Percentiles rank a stretch among this genome's conserved stretches.
These are phyloP conservation scores for Troides oblongomaculatus DNA, from an alignment of 2,888 invertebrate species.

Conservation along the genomic window DNA sequence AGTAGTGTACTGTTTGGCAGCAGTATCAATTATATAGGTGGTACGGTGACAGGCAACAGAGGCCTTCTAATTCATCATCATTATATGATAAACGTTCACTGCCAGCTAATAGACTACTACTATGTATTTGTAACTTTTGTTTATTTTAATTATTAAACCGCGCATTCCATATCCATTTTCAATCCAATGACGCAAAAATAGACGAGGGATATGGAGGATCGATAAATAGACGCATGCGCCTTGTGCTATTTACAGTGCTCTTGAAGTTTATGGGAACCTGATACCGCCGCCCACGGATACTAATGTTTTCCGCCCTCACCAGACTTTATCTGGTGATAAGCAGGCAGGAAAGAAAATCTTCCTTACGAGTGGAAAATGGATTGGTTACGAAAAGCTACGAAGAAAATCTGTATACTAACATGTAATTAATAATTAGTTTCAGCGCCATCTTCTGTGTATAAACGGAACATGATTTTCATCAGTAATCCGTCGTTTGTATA, in stretches of 20 bases:
- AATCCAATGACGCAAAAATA: not conserved
- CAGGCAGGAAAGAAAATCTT: constrained; percentile 3
- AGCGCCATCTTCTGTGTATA: not conserved
- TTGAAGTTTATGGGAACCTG: constrained; percentile 21
- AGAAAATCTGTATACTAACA: not conserved
- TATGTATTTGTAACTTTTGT: too few relatives aligned
- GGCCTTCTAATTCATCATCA: too few relatives aligned
- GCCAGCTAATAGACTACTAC: too few relatives aligned
- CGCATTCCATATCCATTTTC: not conserved
- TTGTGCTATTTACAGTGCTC: not conserved
- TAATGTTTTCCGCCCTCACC: constrained; percentile 13
- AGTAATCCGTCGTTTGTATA: too few relatives aligned
- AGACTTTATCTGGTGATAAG: not conserved
- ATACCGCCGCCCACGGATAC: constrained; percentile 22
- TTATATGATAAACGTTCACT: too few relatives aligned
- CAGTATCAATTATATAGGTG: too few relatives aligned
- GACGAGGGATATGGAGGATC: not conserved
- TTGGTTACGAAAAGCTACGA: not conserved
- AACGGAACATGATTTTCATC: too few relatives aligned
- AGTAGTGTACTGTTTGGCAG: too few relatives aligned
- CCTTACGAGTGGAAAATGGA: not conserved
- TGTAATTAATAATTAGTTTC: not conserved
- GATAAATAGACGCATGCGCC: constrained; percentile 9
- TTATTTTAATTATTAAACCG: too few relatives aligned
- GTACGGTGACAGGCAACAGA: too few relatives aligned